Evolutionary conservation across 1,140 invertebrate species (phyloP), one percentile per base, ranked within the genome.

Genomic region (Muscidifurax raptorellus): DNA sequence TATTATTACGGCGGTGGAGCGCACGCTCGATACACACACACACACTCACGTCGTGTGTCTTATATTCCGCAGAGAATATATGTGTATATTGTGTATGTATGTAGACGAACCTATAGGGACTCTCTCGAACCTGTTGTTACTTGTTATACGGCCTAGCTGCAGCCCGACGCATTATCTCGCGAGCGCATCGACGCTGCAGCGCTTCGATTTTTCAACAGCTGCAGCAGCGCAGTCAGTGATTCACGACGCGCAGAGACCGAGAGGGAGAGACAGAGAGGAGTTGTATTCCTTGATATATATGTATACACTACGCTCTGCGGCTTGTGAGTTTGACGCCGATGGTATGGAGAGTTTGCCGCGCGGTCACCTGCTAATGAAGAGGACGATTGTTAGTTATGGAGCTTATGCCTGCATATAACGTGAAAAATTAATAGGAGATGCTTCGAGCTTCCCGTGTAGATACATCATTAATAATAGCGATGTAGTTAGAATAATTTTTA

Each of bases 201-300:
- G 82, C 27, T 32, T 32, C 75, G 82, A 78, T 83, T 78, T 83
- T 78, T 83, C 74, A 83, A 27, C 47, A 40, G 66, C 77, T 66
- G 52, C 10, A 36, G 52, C 10, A 36, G 25, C 6, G 66, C 69
- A 18, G 1, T 36, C 28, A 32, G 66, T 80, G 64, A 80, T 80
- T 67, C 78, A 80, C 78, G 78, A 80, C 66, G 78, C 12, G 25
- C 66, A 6, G 32, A 22, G 28, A 28, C 1, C 1, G 66, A 67
- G 36, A 75, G 36, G 13, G 32, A 47, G 36, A 47, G 36, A 27
- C 13, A n/a, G 36, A 25, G 71, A 69, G 25, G 66, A 69, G n/a
- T 69, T 28, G n/a, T 69, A 25, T 25, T 69, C 67, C 27, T 28
- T n/a, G n/a, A 66, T 25, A 66, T 66, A 1, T n/a, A 18, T 72